Conservation (phyloP, 2,797 vertebrate genomes). For the Fringilla coelebs region DNA sequence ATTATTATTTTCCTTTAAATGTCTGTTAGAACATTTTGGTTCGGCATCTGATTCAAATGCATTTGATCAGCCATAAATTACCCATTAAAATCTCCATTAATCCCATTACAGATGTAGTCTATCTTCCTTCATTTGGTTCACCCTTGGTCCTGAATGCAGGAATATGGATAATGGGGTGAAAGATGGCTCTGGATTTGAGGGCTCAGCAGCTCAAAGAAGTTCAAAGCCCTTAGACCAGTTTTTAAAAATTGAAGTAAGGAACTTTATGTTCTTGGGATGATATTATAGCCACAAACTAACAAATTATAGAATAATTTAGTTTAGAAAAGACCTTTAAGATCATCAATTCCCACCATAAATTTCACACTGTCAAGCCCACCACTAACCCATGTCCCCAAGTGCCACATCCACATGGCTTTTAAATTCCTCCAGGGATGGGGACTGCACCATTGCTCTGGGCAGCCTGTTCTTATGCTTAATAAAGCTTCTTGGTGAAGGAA, state of each 20-base stretch:
- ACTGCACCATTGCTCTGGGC: not conserved
- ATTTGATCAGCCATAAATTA: conserved; percentile 24
- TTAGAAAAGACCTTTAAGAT: not conserved
- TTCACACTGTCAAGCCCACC: not conserved
- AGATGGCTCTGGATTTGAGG: not conserved
- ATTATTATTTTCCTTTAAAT: conserved; percentile 47
- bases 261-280: not conserved
- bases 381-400: accelerated
- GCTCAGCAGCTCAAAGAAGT: not conserved
- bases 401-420: accelerated
- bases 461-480: not conserved
- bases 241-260: not conserved
- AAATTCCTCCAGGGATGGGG: not conserved
- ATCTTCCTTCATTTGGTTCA: not conserved
- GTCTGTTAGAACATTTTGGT: not conserved
- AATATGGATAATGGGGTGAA: not conserved
- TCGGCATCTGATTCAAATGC: not conserved
- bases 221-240: not conserved
- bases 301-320: not conserved
- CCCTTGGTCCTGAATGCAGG: not conserved
- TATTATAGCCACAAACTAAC: not conserved
- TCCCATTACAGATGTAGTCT: not conserved
- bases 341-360: not conserved
- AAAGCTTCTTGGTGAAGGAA: not conserved
- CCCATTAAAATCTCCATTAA: conserved; percentile 22